Evolutionary conservation across 2,888 invertebrate species (phyloP), one percentile per base, ranked within the genome.

Genomic region (Xanthia togata): DNA sequence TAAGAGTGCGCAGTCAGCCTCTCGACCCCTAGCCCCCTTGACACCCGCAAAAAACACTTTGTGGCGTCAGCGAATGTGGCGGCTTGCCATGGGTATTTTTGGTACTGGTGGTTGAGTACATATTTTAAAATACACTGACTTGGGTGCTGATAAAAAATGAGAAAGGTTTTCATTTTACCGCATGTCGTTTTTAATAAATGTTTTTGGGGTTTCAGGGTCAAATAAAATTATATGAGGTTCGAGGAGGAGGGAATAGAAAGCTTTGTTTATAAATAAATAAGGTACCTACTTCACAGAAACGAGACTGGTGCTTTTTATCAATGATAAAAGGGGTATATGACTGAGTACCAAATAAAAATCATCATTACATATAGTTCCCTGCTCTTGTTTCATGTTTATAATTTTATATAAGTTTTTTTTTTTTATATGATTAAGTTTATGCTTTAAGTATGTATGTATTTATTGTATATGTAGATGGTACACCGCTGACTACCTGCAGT

Each of bases 1-100:
- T 87, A 87, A 87, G 88, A 79, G 73, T 76, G 79, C 88, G 75
- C 35, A 73, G 88, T 87, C 87, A 87, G 87, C 87, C 80, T 41
- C 87, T 87, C 79, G 87, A 87, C 87, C 85, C 87, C 79, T 84
- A 78, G 72, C 44, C 69, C 72, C 79, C 87, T 84, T 84, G 81
- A 86, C 79, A 82, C 76, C 74, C 77, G 70, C 81, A 81, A 82
- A 85, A 87, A 86, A 82, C 71, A 80, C 78, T 86, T 75, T 82
- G 79, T 68, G 67, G 59, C 72, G 44, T 86, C 80, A 79, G 79
- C 82, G 60, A 72, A 74, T 74, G 57, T 78, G 64, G 65, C 35
- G 64, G 60, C 55, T 73, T 14, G 41, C 50, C 65, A 70, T 69
- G 78, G 76, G 75, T 70, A 72, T 65, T 83, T 79, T 79, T 71